Conservation (phyloP, 92 coral and sea anemone species). For the Hydrozoanthus gracilis region DNA sequence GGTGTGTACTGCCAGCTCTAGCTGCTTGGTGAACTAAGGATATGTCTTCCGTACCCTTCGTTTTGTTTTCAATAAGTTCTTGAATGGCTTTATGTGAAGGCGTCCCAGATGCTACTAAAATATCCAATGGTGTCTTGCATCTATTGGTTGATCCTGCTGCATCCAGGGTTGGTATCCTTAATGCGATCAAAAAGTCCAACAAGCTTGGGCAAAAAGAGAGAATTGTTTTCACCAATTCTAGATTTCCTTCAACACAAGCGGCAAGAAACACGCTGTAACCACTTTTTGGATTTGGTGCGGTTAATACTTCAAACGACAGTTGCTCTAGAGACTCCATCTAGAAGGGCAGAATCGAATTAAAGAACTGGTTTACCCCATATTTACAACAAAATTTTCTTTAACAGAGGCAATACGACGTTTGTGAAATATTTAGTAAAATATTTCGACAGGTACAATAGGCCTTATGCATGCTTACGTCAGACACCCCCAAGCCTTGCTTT, state of each 20-base stretch:
- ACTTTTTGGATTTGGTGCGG: conserved; percentile 4
- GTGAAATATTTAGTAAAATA: not conserved
- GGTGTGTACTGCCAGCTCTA: not conserved
- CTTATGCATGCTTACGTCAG: no score
- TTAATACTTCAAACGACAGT: conserved; percentile 12
- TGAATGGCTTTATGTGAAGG: not conserved
- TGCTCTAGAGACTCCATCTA: conserved; percentile 16
- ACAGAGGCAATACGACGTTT: not conserved
- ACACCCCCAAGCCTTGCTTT: no score
- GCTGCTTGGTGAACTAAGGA: not conserved
- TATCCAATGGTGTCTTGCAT: not conserved
- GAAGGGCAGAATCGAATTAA: not conserved
- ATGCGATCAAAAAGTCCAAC: conserved; percentile 1
- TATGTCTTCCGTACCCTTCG: not conserved
- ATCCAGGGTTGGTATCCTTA: not conserved
- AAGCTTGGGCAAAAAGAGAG: conserved; percentile 8
- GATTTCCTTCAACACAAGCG: conserved; percentile 17
- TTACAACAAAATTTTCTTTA: not conserved
- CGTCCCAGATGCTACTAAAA: not conserved
- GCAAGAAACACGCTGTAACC: conserved; percentile 17
- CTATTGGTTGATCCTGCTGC: not conserved
- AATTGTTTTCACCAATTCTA: not conserved
- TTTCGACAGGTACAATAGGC: no score
- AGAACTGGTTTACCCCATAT: not conserved
- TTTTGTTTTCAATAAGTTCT: not conserved